phyloP scores from a whole-genome alignment of 2,113 vertebrate species.

The Echinops telfairi region DNA sequence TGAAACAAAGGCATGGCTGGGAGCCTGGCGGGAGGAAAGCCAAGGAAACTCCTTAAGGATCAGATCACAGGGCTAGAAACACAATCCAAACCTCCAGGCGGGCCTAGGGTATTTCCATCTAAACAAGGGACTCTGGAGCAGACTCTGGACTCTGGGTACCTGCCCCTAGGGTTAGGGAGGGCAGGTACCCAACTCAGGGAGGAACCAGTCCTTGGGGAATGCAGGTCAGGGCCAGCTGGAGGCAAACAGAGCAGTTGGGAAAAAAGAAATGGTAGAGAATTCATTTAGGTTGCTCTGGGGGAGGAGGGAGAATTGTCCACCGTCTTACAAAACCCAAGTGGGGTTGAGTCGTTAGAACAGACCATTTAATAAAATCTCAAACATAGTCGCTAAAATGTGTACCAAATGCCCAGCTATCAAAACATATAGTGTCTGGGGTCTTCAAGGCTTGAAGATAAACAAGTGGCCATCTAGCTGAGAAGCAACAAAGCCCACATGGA shows the following conservation, averaged over 20 bases:
- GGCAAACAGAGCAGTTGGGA: not conserved
- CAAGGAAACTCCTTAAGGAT: slow-evolving; percentile 73
- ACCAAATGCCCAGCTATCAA: too few relatives aligned
- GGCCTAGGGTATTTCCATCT: slow-evolving; percentile 44
- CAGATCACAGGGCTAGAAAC: slow-evolving; percentile 65
- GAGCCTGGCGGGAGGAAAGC: slow-evolving; percentile 4
- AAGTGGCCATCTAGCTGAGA: too few relatives aligned
- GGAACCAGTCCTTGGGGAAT: not conserved
- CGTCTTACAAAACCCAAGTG: not conserved
- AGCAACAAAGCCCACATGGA: too few relatives aligned
- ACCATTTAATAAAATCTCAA: not conserved
- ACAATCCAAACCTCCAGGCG: not conserved
- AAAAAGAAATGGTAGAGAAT: not conserved
- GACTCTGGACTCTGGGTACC: too few relatives aligned
- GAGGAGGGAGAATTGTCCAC: not conserved
- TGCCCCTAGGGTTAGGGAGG: too few relatives aligned
- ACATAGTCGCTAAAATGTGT: slow-evolving; percentile 11
- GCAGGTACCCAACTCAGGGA: not conserved
- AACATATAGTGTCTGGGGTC: too few relatives aligned
- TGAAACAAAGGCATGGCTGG: slow-evolving; percentile 60
- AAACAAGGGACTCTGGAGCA: slow-evolving; percentile 51
- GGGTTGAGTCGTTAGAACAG: not conserved
- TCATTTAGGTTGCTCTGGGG: not conserved
- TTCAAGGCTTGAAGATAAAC: too few relatives aligned
- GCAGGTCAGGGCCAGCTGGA: not conserved